phyloP scores from a whole-genome alignment of 2,888 invertebrate species.

The Drosophila nr. perissopoda region DNA sequence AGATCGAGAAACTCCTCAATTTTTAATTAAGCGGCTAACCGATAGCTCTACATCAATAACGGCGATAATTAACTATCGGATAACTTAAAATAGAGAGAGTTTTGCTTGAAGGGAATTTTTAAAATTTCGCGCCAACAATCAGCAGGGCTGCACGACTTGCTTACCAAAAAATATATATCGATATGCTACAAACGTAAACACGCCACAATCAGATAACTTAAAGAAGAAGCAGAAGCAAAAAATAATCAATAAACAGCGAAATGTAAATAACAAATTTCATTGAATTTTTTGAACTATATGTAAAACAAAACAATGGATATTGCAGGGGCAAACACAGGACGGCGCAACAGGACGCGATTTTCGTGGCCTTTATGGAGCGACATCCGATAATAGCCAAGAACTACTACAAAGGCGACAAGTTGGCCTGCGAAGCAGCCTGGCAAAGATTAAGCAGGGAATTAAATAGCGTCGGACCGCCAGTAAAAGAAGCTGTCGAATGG shows the following conservation, averaged over 20 bases:
- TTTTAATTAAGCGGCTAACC: not conserved
- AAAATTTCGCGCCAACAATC: not conserved
- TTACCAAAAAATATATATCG: not conserved
- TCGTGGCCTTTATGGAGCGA: constrained; percentile 68
- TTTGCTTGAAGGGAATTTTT: not conserved
- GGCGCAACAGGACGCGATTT: constrained; percentile 67
- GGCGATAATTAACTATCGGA: not conserved
- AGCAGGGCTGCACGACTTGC: constrained; percentile 11
- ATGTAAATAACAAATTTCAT: constrained; percentile 47
- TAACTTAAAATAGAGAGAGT: no score
- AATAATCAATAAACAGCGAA: constrained; percentile 45
- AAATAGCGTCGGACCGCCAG: constrained; percentile 68
- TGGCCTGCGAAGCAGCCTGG: constrained; percentile 67
- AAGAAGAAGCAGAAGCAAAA: constrained; percentile 1
- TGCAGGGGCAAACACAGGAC: constrained; percentile 72
- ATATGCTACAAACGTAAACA: constrained; percentile 6
- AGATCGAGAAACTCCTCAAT: not conserved
- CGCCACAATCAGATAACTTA: not conserved
- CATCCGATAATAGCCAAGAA: constrained; percentile 69
- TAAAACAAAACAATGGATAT: not conserved
- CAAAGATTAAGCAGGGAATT: constrained; percentile 58
- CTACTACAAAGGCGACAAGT: constrained; percentile 62
- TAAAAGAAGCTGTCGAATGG: constrained; percentile 65
- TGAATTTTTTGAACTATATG: not conserved
- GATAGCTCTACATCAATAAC: not conserved